A percentile compares a stretch with the other conserved stretches of the same genome.
These are phyloP conservation scores for Agonopterix heracliana DNA, from an alignment of 2,888 invertebrate genomes.

Conservation along the genomic window DNA sequence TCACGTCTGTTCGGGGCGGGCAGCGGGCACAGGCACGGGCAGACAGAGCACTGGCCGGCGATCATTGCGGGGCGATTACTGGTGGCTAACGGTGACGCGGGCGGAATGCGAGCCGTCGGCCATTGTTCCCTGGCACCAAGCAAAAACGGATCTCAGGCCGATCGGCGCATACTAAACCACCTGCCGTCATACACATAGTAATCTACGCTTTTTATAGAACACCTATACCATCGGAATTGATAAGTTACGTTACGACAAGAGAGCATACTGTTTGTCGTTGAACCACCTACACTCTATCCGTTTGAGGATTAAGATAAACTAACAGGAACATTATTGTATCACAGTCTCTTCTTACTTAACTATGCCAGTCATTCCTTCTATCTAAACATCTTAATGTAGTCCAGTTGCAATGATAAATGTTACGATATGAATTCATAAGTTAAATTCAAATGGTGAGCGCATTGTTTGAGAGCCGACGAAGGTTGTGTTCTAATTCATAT, in stretches of 20 bases:
- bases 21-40: neutral
- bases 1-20: slow-evolving; percentile 10
- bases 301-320: too few relatives aligned
- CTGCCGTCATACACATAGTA: slow-evolving; percentile 27
- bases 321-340: too few relatives aligned
- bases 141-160: slow-evolving; percentile 54
- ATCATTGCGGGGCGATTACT: slow-evolving; percentile 50
- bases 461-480: slow-evolving; percentile 11
- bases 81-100: slow-evolving; percentile 58
- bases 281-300: too few relatives aligned
- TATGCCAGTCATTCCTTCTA: neutral
- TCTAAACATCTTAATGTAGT: neutral
- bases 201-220: neutral
- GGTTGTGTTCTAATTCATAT: slow-evolving; percentile 25
- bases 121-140: slow-evolving; percentile 56
- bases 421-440: slow-evolving; percentile 11
- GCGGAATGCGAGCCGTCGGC: slow-evolving; percentile 58
- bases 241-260: neutral
- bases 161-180: slow-evolving; percentile 51
- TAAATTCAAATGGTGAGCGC: slow-evolving; percentile 15
- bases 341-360: neutral
- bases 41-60: slow-evolving; percentile 18
- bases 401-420: slow-evolving; percentile 10
- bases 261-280: too few relatives aligned
- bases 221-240: neutral